phyloP scores from a whole-genome alignment of 2,113 vertebrate species.

The Sander vitreus region DNA sequence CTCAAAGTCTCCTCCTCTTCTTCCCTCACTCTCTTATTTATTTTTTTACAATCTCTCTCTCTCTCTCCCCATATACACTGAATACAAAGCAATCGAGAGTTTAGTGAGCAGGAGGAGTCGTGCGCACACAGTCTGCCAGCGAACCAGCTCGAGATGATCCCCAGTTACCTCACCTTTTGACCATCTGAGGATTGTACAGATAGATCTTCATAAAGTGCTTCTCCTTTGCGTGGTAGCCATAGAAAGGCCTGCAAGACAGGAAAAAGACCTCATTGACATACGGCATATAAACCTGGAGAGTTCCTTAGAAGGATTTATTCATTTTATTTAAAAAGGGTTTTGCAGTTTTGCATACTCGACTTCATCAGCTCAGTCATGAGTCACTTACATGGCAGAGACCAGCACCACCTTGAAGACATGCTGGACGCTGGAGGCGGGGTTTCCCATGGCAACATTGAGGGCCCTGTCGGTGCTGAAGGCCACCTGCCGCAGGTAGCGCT shows the following conservation, averaged over 20 bases:
- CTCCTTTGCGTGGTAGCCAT: constrained; percentile 96
- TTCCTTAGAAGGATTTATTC: neutral
- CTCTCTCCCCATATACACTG: neutral
- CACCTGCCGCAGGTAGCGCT: constrained; percentile 92
- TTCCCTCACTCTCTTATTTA: neutral
- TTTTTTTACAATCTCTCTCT: neutral
- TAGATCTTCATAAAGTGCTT: constrained; percentile 99
- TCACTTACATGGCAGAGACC: constrained; percentile 96
- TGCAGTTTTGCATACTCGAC: neutral
- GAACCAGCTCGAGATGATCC: constrained; percentile 16
- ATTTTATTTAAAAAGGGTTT: neutral
- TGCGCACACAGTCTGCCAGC: constrained; percentile 1
- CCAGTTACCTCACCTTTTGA: constrained; percentile 90
- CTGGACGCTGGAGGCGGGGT: constrained; percentile 90
- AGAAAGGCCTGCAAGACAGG: constrained; percentile 91
- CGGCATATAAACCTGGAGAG: neutral
- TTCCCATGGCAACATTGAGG: constrained; percentile 96
- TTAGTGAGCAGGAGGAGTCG: constrained; percentile 45
- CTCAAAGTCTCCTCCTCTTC: neutral
- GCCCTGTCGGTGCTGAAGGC: constrained; percentile 98
- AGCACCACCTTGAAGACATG: constrained; percentile 97
- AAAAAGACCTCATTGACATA: neutral
- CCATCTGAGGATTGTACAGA: constrained; percentile 97
- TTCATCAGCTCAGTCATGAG: neutral
- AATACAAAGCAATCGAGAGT: constrained; percentile 45